A percentile compares a stretch with the other conserved stretches of the same genome.
phyloP scores from a whole-genome alignment of 2,888 invertebrate species.

The Drosophila quinaria region DNA sequence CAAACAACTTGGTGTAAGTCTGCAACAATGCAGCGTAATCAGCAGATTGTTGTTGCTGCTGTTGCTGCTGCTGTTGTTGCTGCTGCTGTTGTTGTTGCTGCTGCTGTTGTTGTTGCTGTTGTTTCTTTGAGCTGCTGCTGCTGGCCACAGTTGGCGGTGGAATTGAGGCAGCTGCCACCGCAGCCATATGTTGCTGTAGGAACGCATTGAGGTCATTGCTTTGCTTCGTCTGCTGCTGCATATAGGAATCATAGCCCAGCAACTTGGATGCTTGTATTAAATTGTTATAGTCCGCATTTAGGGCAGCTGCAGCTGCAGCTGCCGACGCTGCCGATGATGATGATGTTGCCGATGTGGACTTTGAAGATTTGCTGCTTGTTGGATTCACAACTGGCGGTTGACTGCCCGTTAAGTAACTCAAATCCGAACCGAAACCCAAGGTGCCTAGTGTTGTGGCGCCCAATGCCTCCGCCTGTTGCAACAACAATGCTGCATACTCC shows the following conservation, averaged over 20 bases:
- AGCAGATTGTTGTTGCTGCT: conserved; percentile 69
- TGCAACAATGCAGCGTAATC: conserved; percentile 84
- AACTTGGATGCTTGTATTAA: conserved; percentile 84
- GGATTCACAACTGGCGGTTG: conserved; percentile 32
- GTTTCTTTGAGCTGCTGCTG: conserved; percentile 49
- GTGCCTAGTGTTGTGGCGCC: conserved; percentile 85
- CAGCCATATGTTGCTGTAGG: conserved; percentile 85
- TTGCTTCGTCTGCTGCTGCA: conserved; percentile 83
- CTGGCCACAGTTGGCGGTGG: conserved; percentile 63
- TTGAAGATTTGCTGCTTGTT: conserved; percentile 64
- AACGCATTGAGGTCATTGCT: conserved; percentile 84
- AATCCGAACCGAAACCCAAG: conserved; percentile 84
- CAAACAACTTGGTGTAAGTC: conserved; percentile 85
- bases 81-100: conserved; percentile 77
- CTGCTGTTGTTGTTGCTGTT: conserved; percentile 62
- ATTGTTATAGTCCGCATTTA: conserved; percentile 84
- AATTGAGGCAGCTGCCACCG: conserved; percentile 77
- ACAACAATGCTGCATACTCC: conserved; percentile 84
- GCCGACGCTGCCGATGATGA: conserved; percentile 65
- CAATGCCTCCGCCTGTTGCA: conserved; percentile 85
- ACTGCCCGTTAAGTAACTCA: conserved; percentile 83
- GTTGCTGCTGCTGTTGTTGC: conserved; percentile 66
- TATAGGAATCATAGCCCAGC: conserved; percentile 85
- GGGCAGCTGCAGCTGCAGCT: conserved; percentile 79
- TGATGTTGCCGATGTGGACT: conserved; percentile 49